Evolutionary conservation across 2,797 vertebrate genomes (phyloP).

Genomic region (Lagodon rhomboides): DNA sequence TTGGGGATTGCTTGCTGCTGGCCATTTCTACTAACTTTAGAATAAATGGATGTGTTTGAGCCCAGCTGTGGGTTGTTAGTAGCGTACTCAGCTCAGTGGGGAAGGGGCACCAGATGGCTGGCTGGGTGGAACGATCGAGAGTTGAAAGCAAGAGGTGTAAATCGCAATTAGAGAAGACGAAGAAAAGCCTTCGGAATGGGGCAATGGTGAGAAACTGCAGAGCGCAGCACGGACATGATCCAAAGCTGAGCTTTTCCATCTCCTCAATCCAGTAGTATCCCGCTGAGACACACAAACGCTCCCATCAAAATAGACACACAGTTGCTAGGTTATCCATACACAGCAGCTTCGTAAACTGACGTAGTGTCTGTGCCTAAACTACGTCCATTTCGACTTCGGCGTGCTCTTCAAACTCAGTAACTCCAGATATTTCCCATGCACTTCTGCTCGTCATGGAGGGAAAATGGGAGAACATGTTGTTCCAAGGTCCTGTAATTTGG

Average conservation of each 20-base stretch:
- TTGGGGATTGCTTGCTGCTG: constrained; percentile 70
- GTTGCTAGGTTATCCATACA: constrained; percentile 48
- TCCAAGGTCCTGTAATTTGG: constrained; percentile 41
- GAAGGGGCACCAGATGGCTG: constrained; percentile 90
- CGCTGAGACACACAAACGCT: constrained; percentile 16
- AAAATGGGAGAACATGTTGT: constrained; percentile 24
- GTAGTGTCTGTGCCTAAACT: constrained; percentile 15
- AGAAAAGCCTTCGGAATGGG: constrained; percentile 46
- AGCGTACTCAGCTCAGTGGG: constrained; percentile 88
- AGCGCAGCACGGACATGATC: constrained; percentile 35
- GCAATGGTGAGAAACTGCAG: constrained; percentile 37
- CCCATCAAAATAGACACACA: constrained; percentile 30
- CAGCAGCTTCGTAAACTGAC: constrained; percentile 24
- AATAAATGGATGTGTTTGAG: constrained; percentile 68
- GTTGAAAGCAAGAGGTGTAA: constrained; percentile 73
- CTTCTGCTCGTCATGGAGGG: constrained; percentile 9
- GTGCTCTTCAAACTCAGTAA: constrained; percentile 1
- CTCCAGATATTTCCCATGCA: constrained; percentile 20
- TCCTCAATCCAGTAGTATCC: constrained; percentile 37
- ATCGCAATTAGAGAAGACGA: constrained; percentile 63
- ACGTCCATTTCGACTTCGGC: not conserved
- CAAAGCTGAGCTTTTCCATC: constrained; percentile 48
- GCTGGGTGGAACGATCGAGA: constrained; percentile 79
- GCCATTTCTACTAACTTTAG: constrained; percentile 67
- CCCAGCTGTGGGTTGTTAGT: constrained; percentile 94